phyloP scores from a whole-genome alignment of 2,888 invertebrate species.

The Xanthorhoe designata region DNA sequence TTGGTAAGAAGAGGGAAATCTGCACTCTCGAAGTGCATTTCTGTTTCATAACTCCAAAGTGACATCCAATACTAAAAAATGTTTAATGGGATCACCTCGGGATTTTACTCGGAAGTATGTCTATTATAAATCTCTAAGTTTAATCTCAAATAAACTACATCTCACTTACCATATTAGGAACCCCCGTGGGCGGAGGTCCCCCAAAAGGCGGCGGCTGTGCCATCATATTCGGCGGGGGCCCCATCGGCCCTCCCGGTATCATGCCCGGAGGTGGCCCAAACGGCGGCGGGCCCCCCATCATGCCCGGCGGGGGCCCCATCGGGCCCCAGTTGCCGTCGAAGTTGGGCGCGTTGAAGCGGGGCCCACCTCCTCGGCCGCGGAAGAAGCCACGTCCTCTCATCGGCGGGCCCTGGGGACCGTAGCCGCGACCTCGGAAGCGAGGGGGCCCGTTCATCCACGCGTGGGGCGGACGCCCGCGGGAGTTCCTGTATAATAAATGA shows the following conservation, averaged over 20 bases:
- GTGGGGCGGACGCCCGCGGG: slow-evolving; percentile 70
- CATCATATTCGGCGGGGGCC: slow-evolving; percentile 85
- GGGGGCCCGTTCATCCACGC: slow-evolving; percentile 84
- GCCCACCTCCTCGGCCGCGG: slow-evolving; percentile 77
- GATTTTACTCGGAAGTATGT: too few species aligned
- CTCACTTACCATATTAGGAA: slow-evolving; percentile 83
- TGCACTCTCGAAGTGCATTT: too few species aligned
- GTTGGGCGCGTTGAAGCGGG: slow-evolving; percentile 79
- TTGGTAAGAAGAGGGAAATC: too few species aligned
- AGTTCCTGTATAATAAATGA: slow-evolving; percentile 51
- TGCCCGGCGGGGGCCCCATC: slow-evolving; percentile 85
- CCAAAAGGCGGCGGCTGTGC: slow-evolving; percentile 83
- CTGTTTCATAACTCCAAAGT: too few species aligned
- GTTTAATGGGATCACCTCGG: too few species aligned
- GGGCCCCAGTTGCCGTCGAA: slow-evolving; percentile 89
- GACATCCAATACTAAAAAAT: too few species aligned
- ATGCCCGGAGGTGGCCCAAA: slow-evolving; percentile 82
- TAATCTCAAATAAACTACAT: too few species aligned
- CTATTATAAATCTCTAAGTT: too few species aligned
- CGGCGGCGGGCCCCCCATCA: slow-evolving; percentile 79
- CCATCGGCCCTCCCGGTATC: slow-evolving; percentile 86
- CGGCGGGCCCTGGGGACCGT: slow-evolving; percentile 87
- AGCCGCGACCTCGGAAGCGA: slow-evolving; percentile 88
- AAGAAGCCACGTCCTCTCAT: slow-evolving; percentile 83
- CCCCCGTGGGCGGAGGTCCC: slow-evolving; percentile 71